These are phyloP conservation scores for Sphyrna mokarran DNA, from an alignment of 2,113 vertebrate genomes.

Conservation along the genomic window DNA sequence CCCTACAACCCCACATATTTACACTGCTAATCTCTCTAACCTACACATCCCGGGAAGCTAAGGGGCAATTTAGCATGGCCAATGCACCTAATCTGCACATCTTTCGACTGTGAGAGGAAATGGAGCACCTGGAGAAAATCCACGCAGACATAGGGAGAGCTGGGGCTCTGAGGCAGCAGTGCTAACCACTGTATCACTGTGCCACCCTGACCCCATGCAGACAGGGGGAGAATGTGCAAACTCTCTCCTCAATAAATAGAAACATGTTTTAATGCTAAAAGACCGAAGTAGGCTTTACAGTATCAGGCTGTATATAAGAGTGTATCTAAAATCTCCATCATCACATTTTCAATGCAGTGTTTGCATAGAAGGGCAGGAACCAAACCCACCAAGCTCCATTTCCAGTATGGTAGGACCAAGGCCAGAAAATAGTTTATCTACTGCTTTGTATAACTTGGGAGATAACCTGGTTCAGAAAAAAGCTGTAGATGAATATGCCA, in stretches of 20 bases:
- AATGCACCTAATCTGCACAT: no score
- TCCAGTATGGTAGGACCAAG: neutral
- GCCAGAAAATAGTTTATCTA: neutral
- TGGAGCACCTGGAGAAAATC: no score
- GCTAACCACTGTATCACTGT: no score
- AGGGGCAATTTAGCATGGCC: no score
- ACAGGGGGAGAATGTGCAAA: no score
- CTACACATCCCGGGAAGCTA: no score
- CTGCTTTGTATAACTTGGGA: neutral
- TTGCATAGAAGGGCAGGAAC: neutral
- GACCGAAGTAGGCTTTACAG: neutral
- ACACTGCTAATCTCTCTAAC: no score
- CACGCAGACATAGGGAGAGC: no score
- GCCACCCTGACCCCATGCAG: no score
- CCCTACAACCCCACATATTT: no score
- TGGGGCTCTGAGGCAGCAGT: no score
- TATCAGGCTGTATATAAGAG: neutral
- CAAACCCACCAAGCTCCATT: neutral
- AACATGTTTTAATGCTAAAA: neutral
- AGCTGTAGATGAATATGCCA: neutral
- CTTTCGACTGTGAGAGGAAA: no score
- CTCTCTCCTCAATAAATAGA: neutral
- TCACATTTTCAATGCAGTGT: neutral
- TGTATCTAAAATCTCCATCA: neutral
- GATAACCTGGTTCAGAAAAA: neutral